phyloP scores from a whole-genome alignment of 2,113 vertebrate genomes.

The Thinocorus orbignyianus region DNA sequence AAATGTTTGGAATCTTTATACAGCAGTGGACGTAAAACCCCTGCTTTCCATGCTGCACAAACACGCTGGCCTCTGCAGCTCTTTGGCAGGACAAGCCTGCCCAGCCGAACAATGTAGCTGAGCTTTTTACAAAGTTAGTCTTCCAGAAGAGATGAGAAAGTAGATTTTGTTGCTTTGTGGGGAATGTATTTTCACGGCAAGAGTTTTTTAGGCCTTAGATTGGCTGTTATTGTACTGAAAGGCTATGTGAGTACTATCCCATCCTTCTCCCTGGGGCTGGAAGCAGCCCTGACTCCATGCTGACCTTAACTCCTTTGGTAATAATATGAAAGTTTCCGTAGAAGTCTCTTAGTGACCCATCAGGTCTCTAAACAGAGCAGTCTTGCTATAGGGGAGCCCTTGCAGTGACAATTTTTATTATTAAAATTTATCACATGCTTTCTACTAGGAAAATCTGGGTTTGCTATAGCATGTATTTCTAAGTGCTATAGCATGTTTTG shows the following conservation, averaged over 20 bases:
- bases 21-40: background rate
- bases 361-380: fast-evolving
- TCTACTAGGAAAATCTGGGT: background rate
- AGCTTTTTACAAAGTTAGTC: slow-evolving; percentile 22
- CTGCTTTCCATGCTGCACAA: background rate
- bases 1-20: background rate
- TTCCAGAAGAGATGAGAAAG: slow-evolving; percentile 52
- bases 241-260: background rate
- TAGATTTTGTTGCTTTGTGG: background rate
- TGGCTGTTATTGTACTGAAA: background rate
- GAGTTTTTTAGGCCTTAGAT: background rate
- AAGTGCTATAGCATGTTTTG: background rate
- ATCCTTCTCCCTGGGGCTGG: background rate
- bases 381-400: background rate
- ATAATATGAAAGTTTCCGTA: background rate
- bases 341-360: fast-evolving
- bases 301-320: background rate
- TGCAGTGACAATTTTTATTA: background rate
- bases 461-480: background rate
- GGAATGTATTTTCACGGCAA: background rate
- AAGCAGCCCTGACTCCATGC: background rate
- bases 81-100: background rate
- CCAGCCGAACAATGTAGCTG: background rate
- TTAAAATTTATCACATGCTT: background rate
- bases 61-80: background rate